Evolutionary conservation across 2,113 vertebrate species (phyloP), one percentile per base, ranked within the genome.

Genomic region (Python bivittatus): DNA sequence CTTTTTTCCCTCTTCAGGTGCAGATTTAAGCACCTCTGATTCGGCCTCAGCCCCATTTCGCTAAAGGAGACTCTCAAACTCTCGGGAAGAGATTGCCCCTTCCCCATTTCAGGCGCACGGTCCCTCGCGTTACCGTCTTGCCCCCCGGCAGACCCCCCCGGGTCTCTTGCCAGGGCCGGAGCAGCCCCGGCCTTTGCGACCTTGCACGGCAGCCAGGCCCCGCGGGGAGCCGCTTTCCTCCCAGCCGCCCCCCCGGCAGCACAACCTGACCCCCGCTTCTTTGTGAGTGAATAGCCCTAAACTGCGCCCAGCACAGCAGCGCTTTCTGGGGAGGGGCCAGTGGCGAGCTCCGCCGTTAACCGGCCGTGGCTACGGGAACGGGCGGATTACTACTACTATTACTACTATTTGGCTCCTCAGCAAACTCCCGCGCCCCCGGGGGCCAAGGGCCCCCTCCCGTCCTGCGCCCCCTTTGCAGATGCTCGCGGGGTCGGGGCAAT

Each of bases 201-300:
- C 22, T 33, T 52, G 3, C 52, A 90, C 23, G 93, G 56, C 92
- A 91, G 83, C 48, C 90, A 91, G 88, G 68, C 15, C 33, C 33
- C 1, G 15, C 17, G 20, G 15, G n/a, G 8, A 22, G 15, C n/a
- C 15, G 27, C 60, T 25, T 68, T 13, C 29, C 61, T 11, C 12
- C 29, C 29, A 1, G 4, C 0, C 25, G 27, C 44, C 84, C 84
- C 29, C 27, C 13, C 5, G 20, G 56, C 56, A 20, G 48, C 44
- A 44, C 2, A 2, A 44, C 29, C 64, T 17, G 15, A 17, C 1
- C 4, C 11, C 12, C 1, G 11, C 64, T n/a, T n/a, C 0, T n/a
- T 68, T 6, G 6, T 2, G 11, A 6, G 29, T 29, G 4, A n/a
- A n/a, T 11, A 10, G 12, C 3, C 9, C 61, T 12, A 48, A 48